Evolutionary conservation across 2,888 invertebrate species (phyloP), one percentile per base, ranked within the genome.

Genomic region (Yponomeuta sedellus): DNA sequence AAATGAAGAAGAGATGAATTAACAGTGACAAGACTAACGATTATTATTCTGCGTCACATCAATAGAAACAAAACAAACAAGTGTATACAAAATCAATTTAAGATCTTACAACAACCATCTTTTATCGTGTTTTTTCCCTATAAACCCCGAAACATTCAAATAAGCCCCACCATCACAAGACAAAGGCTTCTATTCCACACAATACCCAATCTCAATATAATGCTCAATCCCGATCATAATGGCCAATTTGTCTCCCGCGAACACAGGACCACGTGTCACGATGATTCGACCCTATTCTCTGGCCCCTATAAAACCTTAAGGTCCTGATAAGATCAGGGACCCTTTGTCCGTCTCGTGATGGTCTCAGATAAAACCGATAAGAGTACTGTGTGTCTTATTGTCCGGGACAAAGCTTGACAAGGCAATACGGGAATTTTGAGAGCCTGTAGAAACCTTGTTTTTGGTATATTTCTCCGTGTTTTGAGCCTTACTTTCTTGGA

Each of bases 261-360:
- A 77, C 78, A 75, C 74, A 71, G 68, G 73, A 73, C 81, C 86
- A 85, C 85, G 86, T 86, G 86, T 84, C 79, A 71, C 73, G 74
- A 73, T 75, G 76, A 77, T 75, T 74, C 71, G 70, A 34, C 28
- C 67, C 77, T 70, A 82, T 86, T 88, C 84, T 87, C 75, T 76
- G 78, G 74, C 65, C 77, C 81, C 79, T 78, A 80, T 76, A 77
- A 75, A 74, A 75, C 75, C 78, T 71, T 70, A 70, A 67, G 71
- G 69, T 69, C 71, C 73, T 74, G 88, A 88, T 88, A 88, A 85
- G 77, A 83, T 84, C 86, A 80, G 72, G 72, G 73, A 75, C 76
- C 79, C 71, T 81, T 74, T 71, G 62, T 56, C 34, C 73, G 75
- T 72, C 70, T 73, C 73, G 39, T 64, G 44, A 64, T 44, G 64